Base-by-base conservation (phyloP, 2,113 vertebrate genomes). In the Odontesthes bonariensis region DNA sequence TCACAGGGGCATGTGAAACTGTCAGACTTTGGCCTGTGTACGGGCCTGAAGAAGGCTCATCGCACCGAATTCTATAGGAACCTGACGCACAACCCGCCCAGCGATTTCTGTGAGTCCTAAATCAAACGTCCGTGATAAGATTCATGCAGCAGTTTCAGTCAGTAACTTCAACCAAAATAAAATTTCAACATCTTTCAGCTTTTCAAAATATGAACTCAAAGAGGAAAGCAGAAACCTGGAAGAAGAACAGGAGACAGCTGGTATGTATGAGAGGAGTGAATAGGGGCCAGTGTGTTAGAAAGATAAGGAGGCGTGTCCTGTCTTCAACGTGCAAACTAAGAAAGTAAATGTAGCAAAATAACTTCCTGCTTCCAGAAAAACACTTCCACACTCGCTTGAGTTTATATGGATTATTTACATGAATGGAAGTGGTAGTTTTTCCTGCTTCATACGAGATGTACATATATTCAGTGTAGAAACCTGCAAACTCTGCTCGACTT, bases 181-280 rank as follows among this genome's bases (percentile, higher is more conserved):
- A 7, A 14, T 40, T 60, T 40, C 17, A 23, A 11, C 7, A 3
- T 70, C 33, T n/a, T 12, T 52, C 64, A 99, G 98, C 98, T 11
- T 99, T 99, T 93, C 97, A 99, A 93, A 99, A 99, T 69, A 99
- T 99, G 98, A 99, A 99, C 85, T 99, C 98, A 2, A 99, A 99
- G 90, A 95, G 98, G 89, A 99, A 99, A 95, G 98, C 98, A 79
- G 98, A 99, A 84, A 99, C 98, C 0, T 99, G 98, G 98, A 99
- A 99, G 92, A 99, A 98, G 87, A 99, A 99, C 88, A 94, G 98
- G 60, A 91, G 98, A 38, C 98, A 99, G 77, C 92, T 99, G 96
- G 98, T 99, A 81, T 92, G 13, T n/a, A 2, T 22, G 65, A 46
- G 0, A 47, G 13, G 16, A 46, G 13, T 17, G 5, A n/a, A 49